Conservation (phyloP, 2,888 invertebrate genomes). For the Sinotaia quadrata region DNA sequence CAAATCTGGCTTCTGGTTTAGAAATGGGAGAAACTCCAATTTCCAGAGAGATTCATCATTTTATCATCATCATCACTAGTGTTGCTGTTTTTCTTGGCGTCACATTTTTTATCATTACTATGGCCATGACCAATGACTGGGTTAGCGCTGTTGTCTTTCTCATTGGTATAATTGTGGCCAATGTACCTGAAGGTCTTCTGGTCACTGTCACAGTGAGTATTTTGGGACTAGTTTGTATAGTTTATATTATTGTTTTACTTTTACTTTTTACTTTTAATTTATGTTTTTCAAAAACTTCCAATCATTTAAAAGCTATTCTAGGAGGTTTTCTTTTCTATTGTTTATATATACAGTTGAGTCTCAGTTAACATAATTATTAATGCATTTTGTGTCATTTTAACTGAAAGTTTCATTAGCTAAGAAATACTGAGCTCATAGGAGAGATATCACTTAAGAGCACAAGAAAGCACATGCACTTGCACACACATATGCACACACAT, state of each 20-base stretch:
- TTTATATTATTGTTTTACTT: not conserved
- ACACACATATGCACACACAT: too few relatives aligned
- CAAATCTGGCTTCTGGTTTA: conserved; percentile 72
- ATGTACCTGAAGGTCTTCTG: conserved; percentile 98
- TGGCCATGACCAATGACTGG: conserved; percentile 97
- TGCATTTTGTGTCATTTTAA: too few relatives aligned
- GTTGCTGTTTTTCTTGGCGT: conserved; percentile 83
- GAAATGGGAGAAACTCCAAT: conserved; percentile 88
- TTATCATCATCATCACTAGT: conserved; percentile 99
- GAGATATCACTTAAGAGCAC: too few relatives aligned
- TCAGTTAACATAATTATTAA: too few relatives aligned
- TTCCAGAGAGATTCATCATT: conserved; percentile 98
- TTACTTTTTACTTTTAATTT: not conserved
- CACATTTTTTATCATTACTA: conserved; percentile 97
- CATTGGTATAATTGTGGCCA: conserved; percentile 99
- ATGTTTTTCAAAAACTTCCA: too few relatives aligned
- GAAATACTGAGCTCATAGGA: too few relatives aligned
- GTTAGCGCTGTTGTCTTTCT: conserved; percentile 97
- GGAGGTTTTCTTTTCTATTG: too few relatives aligned
- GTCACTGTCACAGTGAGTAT: conserved; percentile 92
- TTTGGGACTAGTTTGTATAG: too few relatives aligned
- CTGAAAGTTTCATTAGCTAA: too few relatives aligned
- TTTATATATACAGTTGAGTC: too few relatives aligned
- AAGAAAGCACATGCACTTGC: too few relatives aligned
- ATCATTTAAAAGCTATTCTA: too few relatives aligned